These are phyloP conservation scores for Euthynnus affinis DNA, from an alignment of 2,797 vertebrate genomes.

Conservation along the genomic window DNA sequence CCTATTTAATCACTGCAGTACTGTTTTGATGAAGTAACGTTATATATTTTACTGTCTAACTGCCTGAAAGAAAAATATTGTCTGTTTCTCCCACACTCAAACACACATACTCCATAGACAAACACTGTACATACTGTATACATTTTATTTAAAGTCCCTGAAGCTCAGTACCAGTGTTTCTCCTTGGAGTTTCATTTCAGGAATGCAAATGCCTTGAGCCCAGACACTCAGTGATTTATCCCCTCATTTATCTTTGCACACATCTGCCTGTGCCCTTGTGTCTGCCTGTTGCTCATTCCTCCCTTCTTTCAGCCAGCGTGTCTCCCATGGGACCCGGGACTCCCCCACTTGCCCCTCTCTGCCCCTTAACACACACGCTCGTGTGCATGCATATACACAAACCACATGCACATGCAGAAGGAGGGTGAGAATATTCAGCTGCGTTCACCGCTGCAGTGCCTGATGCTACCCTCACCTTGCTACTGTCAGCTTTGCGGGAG, in stretches of 20 bases:
- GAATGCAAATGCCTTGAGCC: conserved; percentile 88
- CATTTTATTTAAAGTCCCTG: conserved; percentile 74
- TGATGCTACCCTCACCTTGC: conserved; percentile 66
- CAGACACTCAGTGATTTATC: conserved; percentile 88
- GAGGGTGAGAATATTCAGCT: conserved; percentile 55
- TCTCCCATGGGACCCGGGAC: conserved; percentile 81
- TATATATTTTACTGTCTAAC: conserved; percentile 42
- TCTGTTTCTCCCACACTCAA: conserved; percentile 20
- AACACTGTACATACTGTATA: conserved; percentile 42
- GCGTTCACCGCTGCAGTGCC: conserved; percentile 44
- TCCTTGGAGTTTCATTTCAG: conserved; percentile 86
- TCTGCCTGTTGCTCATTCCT: conserved; percentile 88
- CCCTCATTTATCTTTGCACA: conserved; percentile 88
- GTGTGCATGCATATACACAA: conserved; percentile 38
- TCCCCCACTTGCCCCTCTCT: conserved; percentile 75
- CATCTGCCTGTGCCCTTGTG: conserved; percentile 88
- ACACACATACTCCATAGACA: conserved; percentile 40
- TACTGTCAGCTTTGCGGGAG: conserved; percentile 52
- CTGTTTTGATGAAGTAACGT: conserved; percentile 45
- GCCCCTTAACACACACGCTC: conserved; percentile 50
- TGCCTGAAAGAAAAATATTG: conserved; percentile 45
- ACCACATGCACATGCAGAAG: conserved; percentile 38
- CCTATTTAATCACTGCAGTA: no score
- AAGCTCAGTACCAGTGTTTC: conserved; percentile 74
- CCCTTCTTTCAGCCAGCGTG: conserved; percentile 72